These are phyloP conservation scores for Aptenodytes patagonicus DNA, from an alignment of 2,113 vertebrate genomes.

Conservation along the genomic window DNA sequence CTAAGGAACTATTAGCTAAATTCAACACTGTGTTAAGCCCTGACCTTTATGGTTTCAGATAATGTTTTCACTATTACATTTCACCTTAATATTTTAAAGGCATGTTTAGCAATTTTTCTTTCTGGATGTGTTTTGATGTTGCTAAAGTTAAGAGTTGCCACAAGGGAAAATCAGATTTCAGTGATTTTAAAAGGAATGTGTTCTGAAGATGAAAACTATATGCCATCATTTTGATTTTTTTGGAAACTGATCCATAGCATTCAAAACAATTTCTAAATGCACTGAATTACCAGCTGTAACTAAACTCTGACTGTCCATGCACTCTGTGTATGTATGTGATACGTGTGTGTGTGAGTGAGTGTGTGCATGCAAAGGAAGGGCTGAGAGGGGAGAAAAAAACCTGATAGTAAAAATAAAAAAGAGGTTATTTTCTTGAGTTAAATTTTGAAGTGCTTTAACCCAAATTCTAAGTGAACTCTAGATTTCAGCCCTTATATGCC, in stretches of 20 bases:
- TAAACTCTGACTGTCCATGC: neutral
- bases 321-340: neutral
- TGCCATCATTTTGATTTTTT: neutral
- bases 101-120: neutral
- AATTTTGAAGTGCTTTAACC: neutral
- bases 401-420: neutral
- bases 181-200: neutral
- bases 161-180: neutral
- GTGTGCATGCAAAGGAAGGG: neutral
- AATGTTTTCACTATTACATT: neutral
- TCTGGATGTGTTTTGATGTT: neutral
- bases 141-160: neutral
- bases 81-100: neutral
- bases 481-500: neutral
- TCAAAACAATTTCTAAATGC: neutral
- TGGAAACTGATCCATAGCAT: neutral
- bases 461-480: neutral
- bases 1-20: neutral
- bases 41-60: neutral
- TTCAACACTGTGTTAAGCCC: neutral
- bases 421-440: neutral
- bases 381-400: fast-evolving
- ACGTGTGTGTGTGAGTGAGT: neutral
- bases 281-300: neutral
- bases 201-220: neutral